phyloP scores from a whole-genome alignment of 2,888 invertebrate genomes.

The Elysia crispata region DNA sequence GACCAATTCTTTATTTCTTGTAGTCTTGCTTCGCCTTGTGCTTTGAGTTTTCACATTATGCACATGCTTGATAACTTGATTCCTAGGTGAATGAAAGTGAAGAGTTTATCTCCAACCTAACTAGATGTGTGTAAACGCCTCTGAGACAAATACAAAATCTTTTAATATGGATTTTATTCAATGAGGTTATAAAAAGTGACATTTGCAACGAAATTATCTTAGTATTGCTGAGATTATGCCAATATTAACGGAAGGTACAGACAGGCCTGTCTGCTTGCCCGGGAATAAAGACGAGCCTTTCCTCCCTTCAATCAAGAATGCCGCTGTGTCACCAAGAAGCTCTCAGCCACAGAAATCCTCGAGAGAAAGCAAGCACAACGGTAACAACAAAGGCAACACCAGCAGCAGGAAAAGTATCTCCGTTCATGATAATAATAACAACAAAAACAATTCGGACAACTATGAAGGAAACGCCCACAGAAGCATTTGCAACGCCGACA shows the following conservation, averaged over 20 bases:
- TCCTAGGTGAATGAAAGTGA: too few relatives aligned
- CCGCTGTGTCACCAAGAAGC: not conserved
- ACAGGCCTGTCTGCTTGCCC: conserved; percentile 17
- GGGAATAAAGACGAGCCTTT: conserved; percentile 20
- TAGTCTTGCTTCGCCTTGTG: too few relatives aligned
- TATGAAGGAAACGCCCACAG: not conserved
- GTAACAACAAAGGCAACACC: not conserved
- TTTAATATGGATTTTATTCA: too few relatives aligned
- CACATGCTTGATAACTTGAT: too few relatives aligned
- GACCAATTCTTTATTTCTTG: too few relatives aligned
- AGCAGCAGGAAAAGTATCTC: not conserved
- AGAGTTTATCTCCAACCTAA: too few relatives aligned
- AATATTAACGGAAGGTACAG: not conserved
- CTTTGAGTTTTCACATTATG: too few relatives aligned
- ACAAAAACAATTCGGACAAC: not conserved
- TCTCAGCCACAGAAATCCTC: not conserved
- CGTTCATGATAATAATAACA: not conserved
- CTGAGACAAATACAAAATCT: too few relatives aligned
- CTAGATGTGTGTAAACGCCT: too few relatives aligned
- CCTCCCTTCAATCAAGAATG: conserved; percentile 26
- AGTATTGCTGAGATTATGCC: not conserved
- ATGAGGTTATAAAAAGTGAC: too few relatives aligned
- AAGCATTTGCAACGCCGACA: not conserved
- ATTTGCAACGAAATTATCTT: not conserved
- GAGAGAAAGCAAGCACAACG: not conserved